Evolutionary conservation across 2,113 vertebrate species (phyloP).

Genomic region (Gymnorhina tibicen): DNA sequence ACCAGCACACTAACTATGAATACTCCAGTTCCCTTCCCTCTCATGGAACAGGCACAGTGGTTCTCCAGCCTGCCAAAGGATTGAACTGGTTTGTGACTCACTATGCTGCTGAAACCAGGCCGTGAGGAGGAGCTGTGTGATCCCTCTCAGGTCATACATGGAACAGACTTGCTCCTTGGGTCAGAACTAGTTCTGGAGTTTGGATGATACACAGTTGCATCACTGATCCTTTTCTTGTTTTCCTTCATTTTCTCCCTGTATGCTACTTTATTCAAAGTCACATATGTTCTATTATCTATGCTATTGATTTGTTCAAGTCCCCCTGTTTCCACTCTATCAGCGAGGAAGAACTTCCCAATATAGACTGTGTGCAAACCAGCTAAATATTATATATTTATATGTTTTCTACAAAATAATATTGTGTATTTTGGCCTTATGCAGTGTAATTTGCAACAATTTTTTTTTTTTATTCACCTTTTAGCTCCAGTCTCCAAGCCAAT

Average conservation of each 20-base stretch:
- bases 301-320: background rate
- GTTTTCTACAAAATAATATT: background rate
- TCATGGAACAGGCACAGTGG: background rate
- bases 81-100: background rate
- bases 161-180: background rate
- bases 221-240: background rate
- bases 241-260: background rate
- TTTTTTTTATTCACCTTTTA: background rate
- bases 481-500: constrained; percentile 63
- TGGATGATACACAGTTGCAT: background rate
- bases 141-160: background rate
- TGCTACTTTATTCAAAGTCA: background rate
- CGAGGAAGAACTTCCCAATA: background rate
- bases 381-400: background rate
- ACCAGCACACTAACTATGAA: background rate
- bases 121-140: background rate
- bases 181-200: background rate
- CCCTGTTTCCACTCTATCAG: background rate
- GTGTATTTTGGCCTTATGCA: background rate
- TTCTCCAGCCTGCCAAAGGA: background rate
- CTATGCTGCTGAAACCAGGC: background rate
- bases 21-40: background rate
- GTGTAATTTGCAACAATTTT: background rate
- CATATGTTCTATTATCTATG: background rate
- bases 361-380: background rate